phyloP scores from a whole-genome alignment of 2,113 vertebrate species.

The Tringa solitaria region DNA sequence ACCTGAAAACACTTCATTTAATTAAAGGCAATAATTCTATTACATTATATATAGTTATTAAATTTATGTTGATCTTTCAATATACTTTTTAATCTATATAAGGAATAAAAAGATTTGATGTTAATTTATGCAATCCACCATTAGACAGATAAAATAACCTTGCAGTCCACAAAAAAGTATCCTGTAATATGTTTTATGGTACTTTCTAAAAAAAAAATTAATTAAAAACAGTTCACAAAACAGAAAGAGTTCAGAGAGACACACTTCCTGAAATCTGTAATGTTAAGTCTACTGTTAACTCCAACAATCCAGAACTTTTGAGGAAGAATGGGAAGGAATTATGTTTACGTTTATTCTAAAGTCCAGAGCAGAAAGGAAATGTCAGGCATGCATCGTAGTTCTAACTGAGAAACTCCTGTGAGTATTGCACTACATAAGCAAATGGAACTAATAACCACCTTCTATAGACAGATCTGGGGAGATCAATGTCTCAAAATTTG shows the following conservation, averaged over 20 bases:
- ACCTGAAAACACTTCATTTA: background rate
- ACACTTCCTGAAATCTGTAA: background rate
- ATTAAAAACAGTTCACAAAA: background rate
- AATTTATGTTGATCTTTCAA: background rate
- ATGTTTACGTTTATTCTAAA: slow-evolving; percentile 11
- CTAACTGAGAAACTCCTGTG: background rate
- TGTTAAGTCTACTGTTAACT: background rate
- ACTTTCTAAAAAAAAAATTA: background rate
- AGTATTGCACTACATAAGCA: background rate
- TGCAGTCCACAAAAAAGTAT: background rate
- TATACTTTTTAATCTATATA: background rate
- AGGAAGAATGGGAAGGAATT: slow-evolving; percentile 29
- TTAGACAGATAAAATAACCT: background rate
- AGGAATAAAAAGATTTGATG: background rate
- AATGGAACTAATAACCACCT: background rate
- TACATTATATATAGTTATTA: background rate
- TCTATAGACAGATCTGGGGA: background rate
- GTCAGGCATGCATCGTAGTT: slow-evolving; percentile 1
- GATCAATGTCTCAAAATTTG: background rate
- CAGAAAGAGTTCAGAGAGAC: background rate
- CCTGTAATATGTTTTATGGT: background rate
- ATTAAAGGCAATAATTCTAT: background rate
- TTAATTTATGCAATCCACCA: background rate
- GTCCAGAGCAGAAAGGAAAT: slow-evolving; percentile 49
- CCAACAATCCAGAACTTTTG: background rate